Conservation (phyloP, 2,113 vertebrate species). For the Serinus canaria region DNA sequence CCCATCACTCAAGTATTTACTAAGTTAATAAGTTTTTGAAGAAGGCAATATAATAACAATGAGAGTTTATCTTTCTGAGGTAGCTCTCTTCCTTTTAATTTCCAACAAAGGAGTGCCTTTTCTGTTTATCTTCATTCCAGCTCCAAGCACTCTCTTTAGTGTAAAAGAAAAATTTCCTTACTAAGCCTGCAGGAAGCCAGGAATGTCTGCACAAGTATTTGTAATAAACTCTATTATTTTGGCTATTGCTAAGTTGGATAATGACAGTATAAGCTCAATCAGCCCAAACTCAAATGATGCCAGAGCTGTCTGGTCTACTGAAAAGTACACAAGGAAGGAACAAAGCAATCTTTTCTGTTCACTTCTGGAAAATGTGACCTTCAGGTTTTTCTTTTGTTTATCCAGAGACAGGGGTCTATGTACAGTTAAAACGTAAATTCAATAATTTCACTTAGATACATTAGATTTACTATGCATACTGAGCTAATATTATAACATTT, state of each 20-base stretch:
- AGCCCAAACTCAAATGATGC: not conserved
- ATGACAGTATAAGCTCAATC: not conserved
- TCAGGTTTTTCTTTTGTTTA: not conserved
- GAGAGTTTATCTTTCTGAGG: constrained; percentile 8
- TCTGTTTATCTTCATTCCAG: not conserved
- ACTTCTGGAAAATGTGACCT: not conserved
- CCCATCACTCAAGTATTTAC: not conserved
- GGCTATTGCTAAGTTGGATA: not conserved
- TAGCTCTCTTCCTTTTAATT: not conserved
- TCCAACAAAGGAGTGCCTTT: not conserved
- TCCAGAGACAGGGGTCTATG: not conserved
- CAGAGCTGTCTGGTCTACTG: not conserved
- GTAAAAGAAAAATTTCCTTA: not conserved
- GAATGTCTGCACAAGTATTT: not conserved
- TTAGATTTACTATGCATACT: not conserved
- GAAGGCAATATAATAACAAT: not conserved
- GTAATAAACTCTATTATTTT: not conserved
- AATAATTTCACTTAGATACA: not conserved
- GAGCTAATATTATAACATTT: not conserved
- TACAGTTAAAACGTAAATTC: not conserved
- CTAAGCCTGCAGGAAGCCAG: not conserved
- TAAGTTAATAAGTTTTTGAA: constrained; percentile 13
- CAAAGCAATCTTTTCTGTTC: not conserved
- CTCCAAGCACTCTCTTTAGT: not conserved
- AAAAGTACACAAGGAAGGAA: not conserved